phyloP scores from a whole-genome alignment of 2,888 invertebrate genomes.

The Leucophenga montana region DNA sequence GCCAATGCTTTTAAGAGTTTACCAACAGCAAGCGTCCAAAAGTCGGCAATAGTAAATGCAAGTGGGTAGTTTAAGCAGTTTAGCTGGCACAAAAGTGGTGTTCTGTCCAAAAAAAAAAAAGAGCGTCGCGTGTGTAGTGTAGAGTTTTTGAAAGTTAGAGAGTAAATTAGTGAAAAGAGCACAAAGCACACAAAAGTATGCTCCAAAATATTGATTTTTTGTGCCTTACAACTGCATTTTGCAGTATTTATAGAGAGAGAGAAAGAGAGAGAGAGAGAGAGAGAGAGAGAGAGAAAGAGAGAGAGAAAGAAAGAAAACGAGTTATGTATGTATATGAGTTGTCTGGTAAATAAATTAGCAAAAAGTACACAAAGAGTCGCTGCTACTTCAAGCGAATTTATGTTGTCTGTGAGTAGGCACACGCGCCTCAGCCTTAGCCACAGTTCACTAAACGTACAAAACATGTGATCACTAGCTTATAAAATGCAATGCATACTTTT shows the following conservation, averaged over 20 bases:
- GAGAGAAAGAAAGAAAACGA: background rate
- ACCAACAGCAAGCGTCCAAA: background rate
- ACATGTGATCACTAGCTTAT: slow-evolving; percentile 6
- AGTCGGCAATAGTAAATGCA: background rate
- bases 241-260: background rate
- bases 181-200: slow-evolving; percentile 15
- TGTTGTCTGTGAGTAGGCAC: slow-evolving; percentile 47
- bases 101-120: background rate
- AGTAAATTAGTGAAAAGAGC: background rate
- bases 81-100: background rate
- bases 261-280: background rate
- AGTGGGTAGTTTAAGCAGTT: background rate
- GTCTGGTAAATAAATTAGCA: slow-evolving; percentile 12
- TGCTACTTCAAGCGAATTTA: slow-evolving; percentile 38
- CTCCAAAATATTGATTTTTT: slow-evolving; percentile 43
- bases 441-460: background rate
- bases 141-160: slow-evolving; percentile 15
- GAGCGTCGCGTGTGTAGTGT: background rate
- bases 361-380: slow-evolving; percentile 16
- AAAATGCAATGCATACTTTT: slow-evolving; percentile 34
- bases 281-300: background rate
- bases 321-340: background rate
- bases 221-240: background rate
- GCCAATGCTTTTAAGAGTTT: background rate
- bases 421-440: background rate